Evolutionary conservation across 2,888 invertebrate genomes (phyloP).

Genomic region (Lamellibrachia satsuma): DNA sequence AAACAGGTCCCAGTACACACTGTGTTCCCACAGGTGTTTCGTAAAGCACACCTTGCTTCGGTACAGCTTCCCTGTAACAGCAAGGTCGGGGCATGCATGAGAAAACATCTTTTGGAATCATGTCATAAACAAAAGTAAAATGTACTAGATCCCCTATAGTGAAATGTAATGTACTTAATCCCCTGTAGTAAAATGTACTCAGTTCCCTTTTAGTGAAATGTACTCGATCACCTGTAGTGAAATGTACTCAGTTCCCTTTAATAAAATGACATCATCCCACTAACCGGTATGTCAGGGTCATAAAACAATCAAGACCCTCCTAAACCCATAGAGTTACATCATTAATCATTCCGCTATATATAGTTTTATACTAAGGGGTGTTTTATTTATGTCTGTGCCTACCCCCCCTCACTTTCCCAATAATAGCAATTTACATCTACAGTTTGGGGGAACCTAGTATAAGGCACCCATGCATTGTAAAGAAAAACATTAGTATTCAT

Average conservation of each 20-base stretch:
- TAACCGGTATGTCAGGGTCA: background rate
- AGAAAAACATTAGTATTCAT: background rate
- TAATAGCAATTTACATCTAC: no score
- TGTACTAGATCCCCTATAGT: no score
- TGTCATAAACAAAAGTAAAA: no score
- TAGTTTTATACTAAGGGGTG: no score
- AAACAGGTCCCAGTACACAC: constrained; percentile 60
- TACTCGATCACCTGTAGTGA: background rate
- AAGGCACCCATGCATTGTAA: background rate
- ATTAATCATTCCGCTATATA: background rate
- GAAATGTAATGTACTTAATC: background rate
- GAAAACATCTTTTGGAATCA: no score
- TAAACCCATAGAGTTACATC: background rate
- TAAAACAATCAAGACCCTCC: background rate
- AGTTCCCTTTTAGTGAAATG: background rate
- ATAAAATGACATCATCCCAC: background rate
- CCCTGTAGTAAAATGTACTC: background rate
- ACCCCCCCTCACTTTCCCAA: no score
- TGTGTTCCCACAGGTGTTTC: constrained; percentile 62
- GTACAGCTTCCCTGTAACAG: constrained; percentile 57
- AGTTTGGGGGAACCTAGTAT: background rate
- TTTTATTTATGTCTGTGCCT: no score
- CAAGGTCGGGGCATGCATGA: no score
- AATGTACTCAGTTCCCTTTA: background rate
- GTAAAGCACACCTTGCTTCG: constrained; percentile 60